Conservation (phyloP, 2,113 vertebrate genomes). For the Notothenia coriiceps region DNA sequence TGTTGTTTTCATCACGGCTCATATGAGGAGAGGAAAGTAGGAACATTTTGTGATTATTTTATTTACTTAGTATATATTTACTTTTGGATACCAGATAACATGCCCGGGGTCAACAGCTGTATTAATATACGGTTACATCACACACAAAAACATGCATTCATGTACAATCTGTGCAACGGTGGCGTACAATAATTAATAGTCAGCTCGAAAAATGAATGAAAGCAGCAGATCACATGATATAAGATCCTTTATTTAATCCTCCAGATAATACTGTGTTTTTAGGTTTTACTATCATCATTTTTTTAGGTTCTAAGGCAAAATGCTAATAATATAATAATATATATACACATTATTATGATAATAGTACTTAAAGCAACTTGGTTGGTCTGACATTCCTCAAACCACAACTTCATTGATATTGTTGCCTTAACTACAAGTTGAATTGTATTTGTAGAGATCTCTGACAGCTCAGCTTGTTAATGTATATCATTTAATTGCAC, state of each 20-base stretch:
- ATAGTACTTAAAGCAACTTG: neutral
- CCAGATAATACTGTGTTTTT: neutral
- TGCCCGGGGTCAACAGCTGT: neutral
- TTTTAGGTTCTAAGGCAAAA: neutral
- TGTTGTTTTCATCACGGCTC: conserved; percentile 13
- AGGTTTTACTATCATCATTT: neutral
- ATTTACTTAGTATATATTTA: too few species aligned
- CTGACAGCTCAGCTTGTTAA: neutral
- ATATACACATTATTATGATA: neutral
- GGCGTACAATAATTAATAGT: neutral
- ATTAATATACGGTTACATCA: neutral
- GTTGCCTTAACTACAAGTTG: neutral
- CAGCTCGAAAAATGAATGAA: neutral
- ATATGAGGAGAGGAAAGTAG: neutral
- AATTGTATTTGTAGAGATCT: neutral
- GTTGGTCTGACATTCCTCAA: neutral
- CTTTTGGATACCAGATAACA: neutral
- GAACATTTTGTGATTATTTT: neutral
- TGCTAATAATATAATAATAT: neutral
- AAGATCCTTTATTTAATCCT: neutral
- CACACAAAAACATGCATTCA: neutral
- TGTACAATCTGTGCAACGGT: too few species aligned
- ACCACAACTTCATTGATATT: neutral
- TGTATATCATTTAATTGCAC: neutral
- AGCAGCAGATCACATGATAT: too few species aligned